Percentiles rank a stretch among this genome's conserved stretches.
Evolutionary conservation across 2,888 invertebrate species (phyloP).

Genomic region (Pollenia labialis): DNA sequence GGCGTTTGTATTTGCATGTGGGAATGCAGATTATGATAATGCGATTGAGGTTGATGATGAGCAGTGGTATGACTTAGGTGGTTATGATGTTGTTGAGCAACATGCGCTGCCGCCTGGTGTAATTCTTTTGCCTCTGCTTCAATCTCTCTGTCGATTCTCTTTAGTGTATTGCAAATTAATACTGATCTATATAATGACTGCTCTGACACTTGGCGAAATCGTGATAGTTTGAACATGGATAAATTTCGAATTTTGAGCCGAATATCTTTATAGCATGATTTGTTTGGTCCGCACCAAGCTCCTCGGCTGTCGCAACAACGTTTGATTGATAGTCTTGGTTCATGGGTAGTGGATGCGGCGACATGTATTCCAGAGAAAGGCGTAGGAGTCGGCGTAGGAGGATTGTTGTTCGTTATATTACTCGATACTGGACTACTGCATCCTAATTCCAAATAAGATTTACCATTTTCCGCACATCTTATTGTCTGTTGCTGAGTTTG

Average conservation of each 20-base stretch:
- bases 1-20: conserved; percentile 73
- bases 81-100: conserved; percentile 80
- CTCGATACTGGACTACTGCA: conserved; percentile 85
- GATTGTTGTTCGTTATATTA: conserved; percentile 62
- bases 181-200: conserved; percentile 95
- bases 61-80: conserved; percentile 77
- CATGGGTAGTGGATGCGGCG: conserved; percentile 76
- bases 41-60: conserved; percentile 77
- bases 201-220: conserved; percentile 94
- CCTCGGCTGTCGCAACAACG: conserved; percentile 90
- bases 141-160: conserved; percentile 95
- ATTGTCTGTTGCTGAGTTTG: conserved; percentile 88
- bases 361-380: conserved; percentile 70
- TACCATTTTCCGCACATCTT: conserved; percentile 94
- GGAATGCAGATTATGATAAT: conserved; percentile 77
- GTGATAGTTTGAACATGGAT: conserved; percentile 95
- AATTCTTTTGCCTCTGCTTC: conserved; percentile 87
- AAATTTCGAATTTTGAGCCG: conserved; percentile 95
- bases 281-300: conserved; percentile 90
- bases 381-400: conserved; percentile 69
- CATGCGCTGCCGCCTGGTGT: conserved; percentile 83
- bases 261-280: conserved; percentile 93
- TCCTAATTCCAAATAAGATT: conserved; percentile 94
- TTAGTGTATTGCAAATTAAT: conserved; percentile 95
- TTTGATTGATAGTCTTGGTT: conserved; percentile 80